Conservation (phyloP, 2,888 invertebrate genomes). For the Pyrrhia umbra region DNA sequence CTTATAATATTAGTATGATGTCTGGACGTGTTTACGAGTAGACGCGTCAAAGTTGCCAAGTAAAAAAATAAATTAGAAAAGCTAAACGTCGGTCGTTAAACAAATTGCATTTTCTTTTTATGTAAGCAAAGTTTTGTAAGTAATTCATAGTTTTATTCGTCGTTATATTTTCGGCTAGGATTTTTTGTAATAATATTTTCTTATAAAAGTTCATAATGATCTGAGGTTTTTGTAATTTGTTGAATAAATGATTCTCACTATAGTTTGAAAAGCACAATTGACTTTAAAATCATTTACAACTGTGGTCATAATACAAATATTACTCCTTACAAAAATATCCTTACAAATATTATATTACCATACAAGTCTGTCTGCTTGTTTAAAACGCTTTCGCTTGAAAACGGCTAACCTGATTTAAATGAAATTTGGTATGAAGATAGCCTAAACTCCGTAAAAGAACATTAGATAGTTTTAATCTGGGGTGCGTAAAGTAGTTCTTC, state of each 20-base stretch:
- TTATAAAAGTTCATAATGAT: constrained; percentile 24
- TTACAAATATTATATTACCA: too few relatives aligned
- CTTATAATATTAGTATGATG: constrained; percentile 24
- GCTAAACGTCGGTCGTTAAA: constrained; percentile 46
- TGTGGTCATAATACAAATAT: too few relatives aligned
- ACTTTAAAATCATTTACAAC: too few relatives aligned
- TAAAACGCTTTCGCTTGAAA: too few relatives aligned
- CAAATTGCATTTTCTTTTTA: constrained; percentile 51
- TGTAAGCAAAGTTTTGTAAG: constrained; percentile 47
- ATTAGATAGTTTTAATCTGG: too few relatives aligned
- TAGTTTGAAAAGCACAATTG: too few relatives aligned
- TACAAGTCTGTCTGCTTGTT: too few relatives aligned
- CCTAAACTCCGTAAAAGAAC: too few relatives aligned
- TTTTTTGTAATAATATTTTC: constrained; percentile 34
- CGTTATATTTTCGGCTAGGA: constrained; percentile 35
- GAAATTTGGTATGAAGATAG: too few relatives aligned
- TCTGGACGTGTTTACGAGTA: constrained; percentile 53
- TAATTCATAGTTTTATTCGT: constrained; percentile 47
- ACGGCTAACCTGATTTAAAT: too few relatives aligned
- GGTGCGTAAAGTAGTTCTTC: too few relatives aligned
- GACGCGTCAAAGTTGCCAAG: constrained; percentile 39
- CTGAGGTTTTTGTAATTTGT: constrained; percentile 24
- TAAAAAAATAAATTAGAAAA: constrained; percentile 58
- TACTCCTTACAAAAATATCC: too few relatives aligned
- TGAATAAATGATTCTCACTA: constrained; percentile 14